phyloP scores from a whole-genome alignment of 2,888 invertebrate genomes.

The Mythimna ferrago region DNA sequence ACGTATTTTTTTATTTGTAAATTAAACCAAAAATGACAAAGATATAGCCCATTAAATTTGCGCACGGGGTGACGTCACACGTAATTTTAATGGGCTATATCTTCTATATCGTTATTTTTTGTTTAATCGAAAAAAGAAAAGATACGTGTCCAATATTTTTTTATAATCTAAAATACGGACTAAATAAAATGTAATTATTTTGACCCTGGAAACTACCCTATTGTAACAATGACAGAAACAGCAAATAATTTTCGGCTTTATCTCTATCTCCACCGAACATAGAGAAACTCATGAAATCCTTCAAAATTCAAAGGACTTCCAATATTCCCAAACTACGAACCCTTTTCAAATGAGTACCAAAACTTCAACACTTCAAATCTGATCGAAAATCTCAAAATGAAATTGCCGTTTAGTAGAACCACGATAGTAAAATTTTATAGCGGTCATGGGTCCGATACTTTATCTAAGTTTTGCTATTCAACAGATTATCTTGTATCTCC shows the following conservation, averaged over 20 bases:
- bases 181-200: too few species aligned
- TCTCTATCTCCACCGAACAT: background rate
- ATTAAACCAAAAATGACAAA: too few species aligned
- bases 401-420: conserved; percentile 23
- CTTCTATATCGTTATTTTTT: too few species aligned
- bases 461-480: conserved; percentile 41
- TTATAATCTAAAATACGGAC: too few species aligned
- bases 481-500: conserved; percentile 26
- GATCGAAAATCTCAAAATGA: conserved; percentile 33
- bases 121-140: too few species aligned
- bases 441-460: conserved; percentile 25
- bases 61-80: too few species aligned
- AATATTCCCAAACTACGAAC: conserved; percentile 3
- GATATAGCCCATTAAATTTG: too few species aligned
- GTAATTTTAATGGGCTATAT: too few species aligned
- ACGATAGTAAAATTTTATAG: conserved; percentile 42
- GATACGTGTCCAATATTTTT: too few species aligned
- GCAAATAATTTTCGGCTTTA: background rate
- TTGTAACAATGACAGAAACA: background rate
- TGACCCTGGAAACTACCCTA: too few species aligned
- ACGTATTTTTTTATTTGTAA: too few species aligned
- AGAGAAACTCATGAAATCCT: background rate
- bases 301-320: background rate
- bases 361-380: conserved; percentile 45
- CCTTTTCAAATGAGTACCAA: background rate